Evolutionary conservation across 2,113 vertebrate species (phyloP).

Genomic region (Cygnus atratus): DNA sequence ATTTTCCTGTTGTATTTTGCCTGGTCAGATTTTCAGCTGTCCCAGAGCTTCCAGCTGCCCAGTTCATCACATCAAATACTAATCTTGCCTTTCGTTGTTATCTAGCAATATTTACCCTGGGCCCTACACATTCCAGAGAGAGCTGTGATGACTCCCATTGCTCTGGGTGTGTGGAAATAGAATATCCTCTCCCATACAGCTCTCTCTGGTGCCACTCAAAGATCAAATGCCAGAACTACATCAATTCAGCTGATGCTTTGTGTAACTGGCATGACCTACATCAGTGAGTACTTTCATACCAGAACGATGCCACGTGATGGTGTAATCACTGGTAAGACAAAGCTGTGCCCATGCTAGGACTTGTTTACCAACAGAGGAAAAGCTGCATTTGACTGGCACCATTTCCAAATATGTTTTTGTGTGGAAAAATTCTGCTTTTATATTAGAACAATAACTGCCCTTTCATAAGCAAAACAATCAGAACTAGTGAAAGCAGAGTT

Average conservation of each 20-base stretch:
- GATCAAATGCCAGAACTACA: constrained; percentile 29
- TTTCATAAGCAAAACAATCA: background rate
- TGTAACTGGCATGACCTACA: fast-evolving
- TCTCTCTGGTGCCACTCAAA: constrained; percentile 59
- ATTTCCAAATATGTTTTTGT: background rate
- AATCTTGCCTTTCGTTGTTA: background rate
- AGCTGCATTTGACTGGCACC: background rate
- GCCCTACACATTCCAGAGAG: fast-evolving
- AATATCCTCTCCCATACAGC: background rate
- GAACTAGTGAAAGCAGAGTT: background rate
- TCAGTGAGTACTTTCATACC: background rate
- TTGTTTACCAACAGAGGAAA: background rate
- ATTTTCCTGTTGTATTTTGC: background rate
- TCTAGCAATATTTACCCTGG: background rate
- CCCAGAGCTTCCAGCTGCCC: background rate
- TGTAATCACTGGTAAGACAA: background rate
- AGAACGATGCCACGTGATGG: background rate
- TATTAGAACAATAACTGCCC: background rate
- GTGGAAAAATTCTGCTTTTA: background rate
- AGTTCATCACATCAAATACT: background rate
- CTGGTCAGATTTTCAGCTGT: background rate
- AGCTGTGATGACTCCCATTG: background rate
- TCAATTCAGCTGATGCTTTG: background rate
- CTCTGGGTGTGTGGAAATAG: background rate
- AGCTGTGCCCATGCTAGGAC: background rate